Evolutionary conservation across 2,888 invertebrate species (phyloP).

Genomic region (Pherbina coryleti): DNA sequence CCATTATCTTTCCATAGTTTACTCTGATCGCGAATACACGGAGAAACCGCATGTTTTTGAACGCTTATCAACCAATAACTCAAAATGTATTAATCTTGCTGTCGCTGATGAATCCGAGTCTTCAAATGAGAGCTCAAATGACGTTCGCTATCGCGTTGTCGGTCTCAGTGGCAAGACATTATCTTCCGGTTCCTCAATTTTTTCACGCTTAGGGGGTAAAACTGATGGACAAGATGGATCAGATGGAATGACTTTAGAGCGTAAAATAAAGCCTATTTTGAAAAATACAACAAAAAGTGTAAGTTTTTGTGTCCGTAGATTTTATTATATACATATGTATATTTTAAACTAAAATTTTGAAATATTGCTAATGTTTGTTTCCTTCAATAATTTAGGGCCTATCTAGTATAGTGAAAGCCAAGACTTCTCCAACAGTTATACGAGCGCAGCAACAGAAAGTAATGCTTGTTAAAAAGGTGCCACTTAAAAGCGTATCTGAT

Average conservation of each 20-base stretch:
- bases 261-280: conserved; percentile 65
- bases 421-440: conserved; percentile 47
- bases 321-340: not conserved
- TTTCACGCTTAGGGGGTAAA: conserved; percentile 66
- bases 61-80: conserved; percentile 56
- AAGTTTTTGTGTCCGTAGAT: conserved; percentile 22
- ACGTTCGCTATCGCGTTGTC: conserved; percentile 57
- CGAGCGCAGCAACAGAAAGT: conserved; percentile 63
- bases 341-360: not conserved
- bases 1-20: conserved; percentile 53
- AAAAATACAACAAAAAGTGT: conserved; percentile 58
- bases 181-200: conserved; percentile 61
- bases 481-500: conserved; percentile 61
- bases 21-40: conserved; percentile 62
- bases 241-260: conserved; percentile 42
- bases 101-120: conserved; percentile 44
- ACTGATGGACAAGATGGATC: conserved; percentile 46
- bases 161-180: conserved; percentile 50
- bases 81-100: conserved; percentile 44
- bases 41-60: conserved; percentile 62
- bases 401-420: conserved; percentile 58
- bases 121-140: conserved; percentile 50
- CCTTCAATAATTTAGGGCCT: conserved; percentile 42
- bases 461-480: conserved; percentile 67
- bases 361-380: not conserved